Conservation (phyloP, 2,888 invertebrate genomes). For the Sipha maydis region DNA sequence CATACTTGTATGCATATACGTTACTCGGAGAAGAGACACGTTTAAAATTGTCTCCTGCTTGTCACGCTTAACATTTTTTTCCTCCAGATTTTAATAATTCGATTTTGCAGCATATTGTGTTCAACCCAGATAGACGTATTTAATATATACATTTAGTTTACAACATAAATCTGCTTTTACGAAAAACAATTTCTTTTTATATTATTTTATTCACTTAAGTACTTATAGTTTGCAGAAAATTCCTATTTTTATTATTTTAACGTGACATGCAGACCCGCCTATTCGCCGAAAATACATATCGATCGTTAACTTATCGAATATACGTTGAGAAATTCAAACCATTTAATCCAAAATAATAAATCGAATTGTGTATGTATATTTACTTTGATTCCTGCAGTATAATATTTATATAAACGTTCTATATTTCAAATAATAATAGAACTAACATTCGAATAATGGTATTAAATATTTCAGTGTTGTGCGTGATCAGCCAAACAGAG, state of each 20-base stretch:
- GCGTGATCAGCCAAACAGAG: too few relatives aligned
- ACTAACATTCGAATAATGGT: too few relatives aligned
- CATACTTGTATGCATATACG: background rate
- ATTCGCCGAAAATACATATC: background rate
- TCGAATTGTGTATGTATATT: too few relatives aligned
- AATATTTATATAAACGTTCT: too few relatives aligned
- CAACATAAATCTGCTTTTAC: background rate
- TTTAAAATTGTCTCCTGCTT: background rate
- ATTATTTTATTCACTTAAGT: background rate
- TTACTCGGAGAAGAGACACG: background rate
- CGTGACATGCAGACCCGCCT: background rate
- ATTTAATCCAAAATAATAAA: too few relatives aligned
- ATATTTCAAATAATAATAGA: too few relatives aligned
- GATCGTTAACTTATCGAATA: background rate
- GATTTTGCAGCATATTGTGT: background rate
- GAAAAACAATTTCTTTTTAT: background rate
- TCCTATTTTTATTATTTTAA: background rate
- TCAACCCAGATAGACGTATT: background rate
- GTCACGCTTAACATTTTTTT: slow-evolving; percentile 3
- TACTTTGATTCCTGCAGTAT: too few relatives aligned
- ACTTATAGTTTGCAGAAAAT: background rate
- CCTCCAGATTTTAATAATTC: slow-evolving; percentile 6
- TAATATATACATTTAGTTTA: background rate
- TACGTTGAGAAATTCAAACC: background rate
- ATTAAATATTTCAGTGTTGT: too few relatives aligned